Evolutionary conservation across 2,797 vertebrate genomes (phyloP).

Genomic region (Tiaroga cobitis): DNA sequence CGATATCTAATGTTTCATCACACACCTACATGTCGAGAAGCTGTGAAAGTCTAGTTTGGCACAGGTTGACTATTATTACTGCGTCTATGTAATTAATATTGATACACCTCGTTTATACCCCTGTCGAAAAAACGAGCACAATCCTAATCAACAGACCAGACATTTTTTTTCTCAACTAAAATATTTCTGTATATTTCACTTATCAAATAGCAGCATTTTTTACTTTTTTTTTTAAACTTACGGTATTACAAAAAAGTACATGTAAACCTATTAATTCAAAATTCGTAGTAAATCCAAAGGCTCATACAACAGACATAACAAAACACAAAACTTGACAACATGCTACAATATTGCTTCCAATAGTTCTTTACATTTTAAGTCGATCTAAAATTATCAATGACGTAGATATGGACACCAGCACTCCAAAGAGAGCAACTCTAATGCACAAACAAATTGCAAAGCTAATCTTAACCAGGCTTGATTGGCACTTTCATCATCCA

Average conservation of each 20-base stretch:
- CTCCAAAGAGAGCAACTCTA: constrained; percentile 80
- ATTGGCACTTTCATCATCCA: constrained; percentile 86
- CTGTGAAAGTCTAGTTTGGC: constrained; percentile 84
- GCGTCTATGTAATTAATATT: constrained; percentile 82
- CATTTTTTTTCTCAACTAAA: constrained; percentile 81
- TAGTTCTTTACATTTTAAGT: constrained; percentile 82
- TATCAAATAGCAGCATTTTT: constrained; percentile 89
- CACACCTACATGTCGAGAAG: constrained; percentile 85
- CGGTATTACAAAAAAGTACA: constrained; percentile 82
- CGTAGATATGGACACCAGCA: constrained; percentile 85
- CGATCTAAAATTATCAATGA: constrained; percentile 79
- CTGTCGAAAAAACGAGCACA: constrained; percentile 72
- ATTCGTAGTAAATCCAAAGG: constrained; percentile 85
- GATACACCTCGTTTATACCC: constrained; percentile 83
- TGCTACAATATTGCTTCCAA: constrained; percentile 89
- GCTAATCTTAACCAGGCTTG: constrained; percentile 88
- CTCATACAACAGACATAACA: constrained; percentile 85
- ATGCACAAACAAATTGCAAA: constrained; percentile 86
- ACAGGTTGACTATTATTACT: constrained; percentile 84
- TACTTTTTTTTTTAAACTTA: constrained; percentile 73
- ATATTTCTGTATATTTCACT: constrained; percentile 87
- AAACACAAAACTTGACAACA: constrained; percentile 88
- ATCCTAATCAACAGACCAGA: constrained; percentile 84
- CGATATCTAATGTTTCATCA: constrained; percentile 83
- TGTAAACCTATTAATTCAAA: constrained; percentile 90